Evolutionary conservation across 2,797 vertebrate genomes (phyloP).

Genomic region (Tympanoctomys barrerae): DNA sequence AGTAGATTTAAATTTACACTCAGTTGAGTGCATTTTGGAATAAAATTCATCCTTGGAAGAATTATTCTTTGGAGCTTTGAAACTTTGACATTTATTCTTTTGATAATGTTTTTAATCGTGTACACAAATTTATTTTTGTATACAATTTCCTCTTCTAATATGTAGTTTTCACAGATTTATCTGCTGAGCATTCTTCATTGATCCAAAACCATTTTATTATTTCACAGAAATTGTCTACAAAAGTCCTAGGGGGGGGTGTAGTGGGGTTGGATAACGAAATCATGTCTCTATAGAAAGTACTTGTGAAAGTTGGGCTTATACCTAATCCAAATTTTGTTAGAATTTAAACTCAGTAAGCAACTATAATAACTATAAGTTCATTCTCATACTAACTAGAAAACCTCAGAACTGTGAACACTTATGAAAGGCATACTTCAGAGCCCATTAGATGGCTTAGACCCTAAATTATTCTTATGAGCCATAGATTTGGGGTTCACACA

Average conservation of each 20-base stretch:
- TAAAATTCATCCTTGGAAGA: not conserved
- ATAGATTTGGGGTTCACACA: not conserved
- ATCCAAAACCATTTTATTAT: not conserved
- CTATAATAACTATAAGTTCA: not conserved
- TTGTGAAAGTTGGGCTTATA: not conserved
- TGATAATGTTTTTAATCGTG: not conserved
- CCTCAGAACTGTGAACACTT: not conserved
- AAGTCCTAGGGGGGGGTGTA: not conserved
- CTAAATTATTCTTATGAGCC: not conserved
- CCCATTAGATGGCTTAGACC: not conserved
- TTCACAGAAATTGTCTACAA: not conserved
- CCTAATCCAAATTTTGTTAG: not conserved
- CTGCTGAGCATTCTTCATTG: not conserved
- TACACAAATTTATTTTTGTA: not conserved
- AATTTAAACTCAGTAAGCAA: conserved; percentile 19
- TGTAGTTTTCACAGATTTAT: not conserved
- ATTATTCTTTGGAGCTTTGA: not conserved
- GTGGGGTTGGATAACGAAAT: not conserved
- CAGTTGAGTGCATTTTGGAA: not conserved
- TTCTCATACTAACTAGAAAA: not conserved
- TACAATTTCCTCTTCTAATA: not conserved
- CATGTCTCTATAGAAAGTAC: not conserved
- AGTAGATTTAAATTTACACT: not conserved
- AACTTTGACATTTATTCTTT: not conserved
- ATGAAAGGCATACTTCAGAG: not conserved